Evolutionary conservation across 2,113 vertebrate genomes (phyloP).

Genomic region (Halcyon malimbica): DNA sequence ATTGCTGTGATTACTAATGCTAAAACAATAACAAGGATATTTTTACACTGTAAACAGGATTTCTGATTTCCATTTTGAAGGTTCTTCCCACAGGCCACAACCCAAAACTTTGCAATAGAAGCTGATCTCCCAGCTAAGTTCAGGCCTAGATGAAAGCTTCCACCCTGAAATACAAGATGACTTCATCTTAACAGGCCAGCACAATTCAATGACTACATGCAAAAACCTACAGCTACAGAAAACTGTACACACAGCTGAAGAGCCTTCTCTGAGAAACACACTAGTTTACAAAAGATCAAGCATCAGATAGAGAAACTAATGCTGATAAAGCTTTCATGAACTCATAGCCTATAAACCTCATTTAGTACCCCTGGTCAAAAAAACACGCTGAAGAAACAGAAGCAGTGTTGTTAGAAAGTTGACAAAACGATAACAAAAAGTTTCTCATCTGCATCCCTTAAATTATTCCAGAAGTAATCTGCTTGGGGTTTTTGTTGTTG

Average conservation of each 20-base stretch:
- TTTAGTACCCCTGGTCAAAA: neutral
- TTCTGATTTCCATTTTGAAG: neutral
- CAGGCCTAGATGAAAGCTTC: slow-evolving; percentile 36
- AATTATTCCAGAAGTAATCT: neutral
- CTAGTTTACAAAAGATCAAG: neutral
- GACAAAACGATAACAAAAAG: neutral
- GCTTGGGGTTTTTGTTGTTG: neutral
- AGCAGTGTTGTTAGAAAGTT: neutral
- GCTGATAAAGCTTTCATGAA: neutral
- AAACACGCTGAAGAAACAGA: neutral
- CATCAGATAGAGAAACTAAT: neutral
- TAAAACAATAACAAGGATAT: neutral
- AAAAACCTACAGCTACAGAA: neutral
- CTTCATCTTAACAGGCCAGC: slow-evolving; percentile 37
- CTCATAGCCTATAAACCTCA: neutral
- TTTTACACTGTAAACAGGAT: neutral
- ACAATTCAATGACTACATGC: neutral
- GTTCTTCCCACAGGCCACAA: neutral
- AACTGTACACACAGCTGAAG: neutral
- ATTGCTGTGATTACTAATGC: neutral
- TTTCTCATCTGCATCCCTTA: neutral
- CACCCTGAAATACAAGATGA: slow-evolving; percentile 22
- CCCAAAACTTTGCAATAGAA: neutral
- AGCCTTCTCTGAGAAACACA: neutral
- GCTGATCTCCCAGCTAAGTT: neutral